A percentile compares a stretch with the other conserved stretches of the same genome.
Evolutionary conservation across 2,888 invertebrate species (phyloP).

Genomic region (Bruchidius siliquastri): DNA sequence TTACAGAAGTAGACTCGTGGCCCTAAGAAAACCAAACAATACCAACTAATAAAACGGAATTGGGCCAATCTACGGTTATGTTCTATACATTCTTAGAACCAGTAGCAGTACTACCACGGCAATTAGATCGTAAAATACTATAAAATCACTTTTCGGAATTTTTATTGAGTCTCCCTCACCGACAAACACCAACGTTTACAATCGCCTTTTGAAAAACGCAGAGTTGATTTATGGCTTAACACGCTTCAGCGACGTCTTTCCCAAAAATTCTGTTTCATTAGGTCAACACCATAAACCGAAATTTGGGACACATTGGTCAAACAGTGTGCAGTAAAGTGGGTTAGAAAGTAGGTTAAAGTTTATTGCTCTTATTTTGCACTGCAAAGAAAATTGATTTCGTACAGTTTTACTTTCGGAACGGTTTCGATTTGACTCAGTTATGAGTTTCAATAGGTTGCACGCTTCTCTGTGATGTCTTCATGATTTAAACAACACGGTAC

Average conservation of each 20-base stretch:
- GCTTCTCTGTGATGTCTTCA: background rate
- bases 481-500: background rate
- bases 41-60: constrained; percentile 6
- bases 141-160: constrained; percentile 31
- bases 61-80: constrained; percentile 9
- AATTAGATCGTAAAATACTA: constrained; percentile 33
- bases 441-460: background rate
- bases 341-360: constrained; percentile 35
- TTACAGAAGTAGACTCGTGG: constrained; percentile 25
- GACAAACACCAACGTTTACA: constrained; percentile 24
- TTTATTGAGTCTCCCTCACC: constrained; percentile 23
- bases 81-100: constrained; percentile 18
- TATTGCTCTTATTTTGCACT: constrained; percentile 17
- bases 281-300: constrained; percentile 38
- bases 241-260: constrained; percentile 31
- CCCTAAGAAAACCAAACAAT: constrained; percentile 6
- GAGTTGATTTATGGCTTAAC: constrained; percentile 27
- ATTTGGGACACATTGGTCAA: constrained; percentile 33
- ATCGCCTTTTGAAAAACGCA: constrained; percentile 17
- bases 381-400: constrained; percentile 23
- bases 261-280: constrained; percentile 33
- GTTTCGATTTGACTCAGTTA: constrained; percentile 9
- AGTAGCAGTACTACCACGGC: constrained; percentile 20
- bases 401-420: constrained; percentile 26
- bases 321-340: constrained; percentile 26